These are phyloP conservation scores for Acrobasis consociella DNA, from an alignment of 2,888 invertebrate species.

Conservation along the genomic window DNA sequence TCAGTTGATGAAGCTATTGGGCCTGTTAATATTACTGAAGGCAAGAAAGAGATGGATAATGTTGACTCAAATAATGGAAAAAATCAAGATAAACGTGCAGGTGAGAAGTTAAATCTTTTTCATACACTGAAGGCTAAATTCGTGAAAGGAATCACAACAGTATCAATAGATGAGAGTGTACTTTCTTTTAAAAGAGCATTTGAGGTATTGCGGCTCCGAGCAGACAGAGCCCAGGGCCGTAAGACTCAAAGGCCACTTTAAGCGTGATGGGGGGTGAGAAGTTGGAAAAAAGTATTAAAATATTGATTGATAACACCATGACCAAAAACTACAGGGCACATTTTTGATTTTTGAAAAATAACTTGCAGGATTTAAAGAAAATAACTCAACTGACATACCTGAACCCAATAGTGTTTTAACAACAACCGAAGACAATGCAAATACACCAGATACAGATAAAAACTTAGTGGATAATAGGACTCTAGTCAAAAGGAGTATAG, in stretches of 20 bases:
- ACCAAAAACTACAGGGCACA: no score
- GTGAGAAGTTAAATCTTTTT: not conserved
- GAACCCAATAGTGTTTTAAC: not conserved
- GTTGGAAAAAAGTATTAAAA: no score
- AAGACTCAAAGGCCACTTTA: no score
- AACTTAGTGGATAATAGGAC: slow-evolving; percentile 35
- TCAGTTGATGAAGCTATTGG: slow-evolving; percentile 39
- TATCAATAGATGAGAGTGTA: no score
- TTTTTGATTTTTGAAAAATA: not conserved
- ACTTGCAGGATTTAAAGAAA: not conserved
- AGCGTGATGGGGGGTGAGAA: no score
- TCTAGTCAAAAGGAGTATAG: slow-evolving; percentile 56
- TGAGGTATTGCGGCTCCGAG: no score
- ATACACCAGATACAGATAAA: not conserved
- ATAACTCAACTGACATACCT: not conserved
- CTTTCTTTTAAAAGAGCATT: no score
- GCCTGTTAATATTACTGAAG: slow-evolving; percentile 21
- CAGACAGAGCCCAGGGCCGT: no score
- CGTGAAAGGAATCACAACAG: no score
- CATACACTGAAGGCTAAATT: not conserved
- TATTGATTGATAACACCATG: no score
- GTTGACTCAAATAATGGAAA: not conserved
- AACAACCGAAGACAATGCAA: not conserved
- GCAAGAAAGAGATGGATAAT: not conserved
- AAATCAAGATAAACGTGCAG: not conserved